phyloP scores from a whole-genome alignment of 2,888 invertebrate genomes.

The Rhamphomyia laevipes region DNA sequence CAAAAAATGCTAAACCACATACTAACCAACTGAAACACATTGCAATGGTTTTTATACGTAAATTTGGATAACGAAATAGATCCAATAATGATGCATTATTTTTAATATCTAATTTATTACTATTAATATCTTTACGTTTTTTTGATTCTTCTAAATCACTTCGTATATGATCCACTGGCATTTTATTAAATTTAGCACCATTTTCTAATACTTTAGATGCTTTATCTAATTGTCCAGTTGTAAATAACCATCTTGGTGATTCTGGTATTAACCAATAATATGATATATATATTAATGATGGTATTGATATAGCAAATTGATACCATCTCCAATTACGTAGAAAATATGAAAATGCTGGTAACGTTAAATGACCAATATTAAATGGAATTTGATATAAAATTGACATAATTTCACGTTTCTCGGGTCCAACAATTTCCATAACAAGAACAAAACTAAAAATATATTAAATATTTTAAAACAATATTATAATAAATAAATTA shows the following conservation, averaged over 20 bases:
- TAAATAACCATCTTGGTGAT: conserved; percentile 67
- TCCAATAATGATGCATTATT: conserved; percentile 44
- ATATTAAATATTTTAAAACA: conserved; percentile 1
- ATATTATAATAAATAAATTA: conserved; percentile 12
- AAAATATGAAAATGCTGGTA: conserved; percentile 9
- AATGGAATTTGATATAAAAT: conserved; percentile 54
- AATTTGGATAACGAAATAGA: conserved; percentile 54
- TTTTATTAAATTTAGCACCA: conserved; percentile 48
- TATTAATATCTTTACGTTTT: conserved; percentile 38
- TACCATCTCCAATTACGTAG: conserved; percentile 51
- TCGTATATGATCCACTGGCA: conserved; percentile 39
- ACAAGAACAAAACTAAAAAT: conserved; percentile 45
- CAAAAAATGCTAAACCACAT: conserved; percentile 78
- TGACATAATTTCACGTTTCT: conserved; percentile 8
- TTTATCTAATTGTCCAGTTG: conserved; percentile 49
- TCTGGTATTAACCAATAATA: conserved; percentile 64
- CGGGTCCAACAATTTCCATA: conserved; percentile 48
- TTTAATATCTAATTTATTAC: conserved; percentile 36
- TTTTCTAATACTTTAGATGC: conserved; percentile 50
- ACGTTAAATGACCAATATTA: conserved; percentile 44
- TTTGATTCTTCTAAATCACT: conserved; percentile 37
- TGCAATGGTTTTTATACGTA: conserved; percentile 57
- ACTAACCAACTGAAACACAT: conserved; percentile 74
- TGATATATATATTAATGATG: conserved; percentile 44
- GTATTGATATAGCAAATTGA: conserved; percentile 50